phyloP scores from a whole-genome alignment of 2,888 invertebrate species.

The Ormyrus nitidulus region DNA sequence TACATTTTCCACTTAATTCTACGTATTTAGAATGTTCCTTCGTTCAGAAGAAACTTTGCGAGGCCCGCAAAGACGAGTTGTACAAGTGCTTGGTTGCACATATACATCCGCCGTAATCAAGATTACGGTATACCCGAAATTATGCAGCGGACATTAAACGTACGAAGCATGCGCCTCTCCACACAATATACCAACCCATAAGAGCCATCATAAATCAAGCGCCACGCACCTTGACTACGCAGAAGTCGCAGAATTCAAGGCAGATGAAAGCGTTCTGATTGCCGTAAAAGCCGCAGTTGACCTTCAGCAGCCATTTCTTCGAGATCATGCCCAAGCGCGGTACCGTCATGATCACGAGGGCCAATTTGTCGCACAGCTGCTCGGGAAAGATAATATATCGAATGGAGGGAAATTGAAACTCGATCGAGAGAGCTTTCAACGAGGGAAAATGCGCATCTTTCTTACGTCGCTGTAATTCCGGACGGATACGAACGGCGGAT shows the following conservation, averaged over 20 bases:
- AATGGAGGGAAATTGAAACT: conserved; percentile 10
- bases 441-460: conserved; percentile 1
- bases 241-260: conserved; percentile 2
- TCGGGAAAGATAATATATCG: not conserved
- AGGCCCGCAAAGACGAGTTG: too few relatives aligned
- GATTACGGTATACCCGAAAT: too few relatives aligned
- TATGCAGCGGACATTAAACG: too few relatives aligned
- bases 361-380: conserved; percentile 58
- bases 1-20: too few relatives aligned
- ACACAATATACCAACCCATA: too few relatives aligned
- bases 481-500: conserved; percentile 58
- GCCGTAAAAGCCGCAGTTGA: conserved; percentile 61
- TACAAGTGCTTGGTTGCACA: too few relatives aligned
- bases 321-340: not conserved
- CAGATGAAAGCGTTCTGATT: conserved; percentile 57
- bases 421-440: conserved; percentile 6
- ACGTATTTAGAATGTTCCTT: too few relatives aligned
- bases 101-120: too few relatives aligned
- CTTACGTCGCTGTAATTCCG: conserved; percentile 56
- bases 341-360: conserved; percentile 55
- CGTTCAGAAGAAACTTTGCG: too few relatives aligned
- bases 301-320: conserved; percentile 59
- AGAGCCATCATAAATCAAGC: too few relatives aligned
- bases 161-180: too few relatives aligned
- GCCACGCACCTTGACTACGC: too few relatives aligned